Base-by-base conservation (phyloP, 2,888 invertebrate species). In the Embidobia sp. region DNA sequence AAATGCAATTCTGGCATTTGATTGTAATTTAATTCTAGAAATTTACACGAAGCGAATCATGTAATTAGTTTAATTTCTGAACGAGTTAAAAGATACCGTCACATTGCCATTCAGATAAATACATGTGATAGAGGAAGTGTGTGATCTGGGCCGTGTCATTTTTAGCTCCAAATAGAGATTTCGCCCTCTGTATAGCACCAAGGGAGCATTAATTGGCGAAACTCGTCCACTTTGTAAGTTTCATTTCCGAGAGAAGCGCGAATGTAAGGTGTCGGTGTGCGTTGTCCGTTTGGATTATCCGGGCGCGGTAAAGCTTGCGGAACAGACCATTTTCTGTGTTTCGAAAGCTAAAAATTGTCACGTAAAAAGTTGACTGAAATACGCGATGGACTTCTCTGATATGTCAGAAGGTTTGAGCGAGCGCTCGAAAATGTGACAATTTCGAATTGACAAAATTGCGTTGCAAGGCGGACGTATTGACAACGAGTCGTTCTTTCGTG, bases 281-380 rank as follows among this genome's bases (percentile, higher is more conserved):
- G 26, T 8, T 31, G 48, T 37, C n/a, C 18, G 3, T 19, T 15
- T 31, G 49, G 31, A 63, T 63, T 61, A 61, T 35, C 10, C 11
- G 48, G 8, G 3, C 16, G 4, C 51, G 49, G 2, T 15, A 31
- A 42, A 40, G 29, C 18, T 19, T 18, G 26, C 26, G 26, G 44
- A 64, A 51, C 31, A 5, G 51, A 31, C 42, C 11, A 64, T 33
- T 33, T 42, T 53, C 51, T 33, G 22, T 35, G 19, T 53, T 53
- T 16, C 35, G 16, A 33, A 44, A 8, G 35, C 44, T 53, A 22
- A 53, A 64, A 64, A 53, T 64, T 51, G 64, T 64, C 64, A 64
- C 64, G 64, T 64, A 64, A 64, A 64, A 64, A 64, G 53, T 53
- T 42, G 53, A 53, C 33, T 53, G 18, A 48, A 64, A 42, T 53